Base-by-base conservation (phyloP, 1,140 invertebrate species). In the Papilio xuthus region DNA sequence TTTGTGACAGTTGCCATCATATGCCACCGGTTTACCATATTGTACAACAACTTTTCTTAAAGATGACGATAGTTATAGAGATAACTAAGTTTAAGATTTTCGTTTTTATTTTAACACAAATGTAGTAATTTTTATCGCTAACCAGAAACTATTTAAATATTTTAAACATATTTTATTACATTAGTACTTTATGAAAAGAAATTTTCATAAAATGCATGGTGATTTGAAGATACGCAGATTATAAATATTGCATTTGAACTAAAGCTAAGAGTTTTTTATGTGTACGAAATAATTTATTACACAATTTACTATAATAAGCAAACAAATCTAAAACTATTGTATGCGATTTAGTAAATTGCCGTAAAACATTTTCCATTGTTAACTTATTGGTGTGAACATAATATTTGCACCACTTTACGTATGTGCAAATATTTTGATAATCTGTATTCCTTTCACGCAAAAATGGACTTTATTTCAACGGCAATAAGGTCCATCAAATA, bases 1-100 rank as follows among this genome's bases (percentile, higher is more conserved):
- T 42, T 15, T 72, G 10, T 47, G 41, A 50, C 42, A 47, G 71
- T 73, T 73, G 23, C n/a, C 32, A 20, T 18, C 10, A 44, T 72
- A 72, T 67, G 60, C 23, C 15, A 67, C 4, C 13, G 13, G 60
- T 67, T 32, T 67, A 67, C 12, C 26, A 67, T 67, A 67, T 67
- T 67, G 7, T 20, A 56, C n/a, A 8, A 2, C 2, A 12, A 60
- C 56, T 20, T 26, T 60, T 60, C 9, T 26, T 47, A 47, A 47
- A 47, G 44, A 47, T 47, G 12, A 37, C 42, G 42, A 53, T 18
- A 53, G 10, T 53, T 53, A 6, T 47, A 53, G 50, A 53, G n/a
- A 44, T 13, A 13, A n/a, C n/a, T n/a, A n/a, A n/a, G n/a, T n/a
- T 44, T 44, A 44, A 13, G 32, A 37, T 6, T 37, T 37, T 44